phyloP scores from a whole-genome alignment of 1,140 invertebrate species.

The Apocrypta bakeri region DNA sequence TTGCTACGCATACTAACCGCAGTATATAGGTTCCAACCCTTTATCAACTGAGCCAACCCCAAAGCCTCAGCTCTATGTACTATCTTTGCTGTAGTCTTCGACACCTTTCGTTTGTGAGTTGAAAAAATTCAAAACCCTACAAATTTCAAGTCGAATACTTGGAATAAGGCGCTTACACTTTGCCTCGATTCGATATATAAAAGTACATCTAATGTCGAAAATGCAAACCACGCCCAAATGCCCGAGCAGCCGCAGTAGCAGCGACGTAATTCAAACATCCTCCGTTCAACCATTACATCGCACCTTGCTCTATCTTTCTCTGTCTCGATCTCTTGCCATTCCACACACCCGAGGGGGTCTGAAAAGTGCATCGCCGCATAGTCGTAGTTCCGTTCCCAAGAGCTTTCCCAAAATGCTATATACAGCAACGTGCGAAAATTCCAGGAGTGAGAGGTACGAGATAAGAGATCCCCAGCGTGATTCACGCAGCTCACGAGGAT shows the following conservation, averaged over 20 bases:
- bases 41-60: too few species aligned
- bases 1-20: too few species aligned
- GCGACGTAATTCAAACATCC: background rate
- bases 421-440: background rate
- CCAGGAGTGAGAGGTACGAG: background rate
- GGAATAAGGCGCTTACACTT: background rate
- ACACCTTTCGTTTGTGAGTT: too few species aligned
- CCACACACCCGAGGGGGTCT: background rate
- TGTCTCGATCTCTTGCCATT: background rate
- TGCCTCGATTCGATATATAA: background rate
- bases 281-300: background rate
- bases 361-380: slow-evolving; percentile 10
- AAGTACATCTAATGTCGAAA: background rate
- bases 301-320: background rate
- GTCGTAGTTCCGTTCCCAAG: background rate
- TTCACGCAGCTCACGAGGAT: slow-evolving; percentile 1
- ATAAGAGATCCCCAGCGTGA: slow-evolving; percentile 6
- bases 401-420: background rate
- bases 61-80: too few species aligned
- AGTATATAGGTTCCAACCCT: too few species aligned
- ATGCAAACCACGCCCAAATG: background rate
- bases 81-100: too few species aligned
- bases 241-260: background rate
- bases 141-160: background rate
- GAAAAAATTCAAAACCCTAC: too few species aligned